Percentiles rank a stretch among this genome's conserved stretches.
Evolutionary conservation across 37 sponge, comb jelly and placozoan genomes (phyloP).

Genomic region (Eunapius fragilis): DNA sequence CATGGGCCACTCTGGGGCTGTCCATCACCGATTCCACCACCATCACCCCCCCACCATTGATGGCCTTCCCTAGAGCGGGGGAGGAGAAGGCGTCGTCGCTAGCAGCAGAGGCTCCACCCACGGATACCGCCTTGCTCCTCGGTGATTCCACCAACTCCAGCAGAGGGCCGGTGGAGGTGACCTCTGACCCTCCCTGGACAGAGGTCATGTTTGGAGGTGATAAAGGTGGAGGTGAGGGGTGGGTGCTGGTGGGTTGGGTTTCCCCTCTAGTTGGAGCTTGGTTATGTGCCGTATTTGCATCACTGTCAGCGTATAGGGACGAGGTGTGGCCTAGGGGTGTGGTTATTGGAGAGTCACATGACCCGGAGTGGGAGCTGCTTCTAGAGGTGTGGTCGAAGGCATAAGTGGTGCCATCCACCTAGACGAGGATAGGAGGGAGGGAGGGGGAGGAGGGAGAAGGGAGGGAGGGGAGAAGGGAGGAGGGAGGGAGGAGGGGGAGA

Average conservation of each 20-base stretch:
- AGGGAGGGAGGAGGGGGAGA: too few species aligned
- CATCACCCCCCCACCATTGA: neutral
- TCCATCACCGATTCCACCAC: neutral
- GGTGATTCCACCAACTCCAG: too few species aligned
- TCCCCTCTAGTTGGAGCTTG: neutral
- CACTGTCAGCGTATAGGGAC: neutral
- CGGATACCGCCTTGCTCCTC: too few species aligned
- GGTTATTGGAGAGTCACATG: neutral
- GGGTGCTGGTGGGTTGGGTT: neutral
- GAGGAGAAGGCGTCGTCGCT: neutral
- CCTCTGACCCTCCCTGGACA: neutral
- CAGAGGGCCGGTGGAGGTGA: neutral
- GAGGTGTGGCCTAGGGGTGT: neutral
- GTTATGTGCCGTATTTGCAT: neutral
- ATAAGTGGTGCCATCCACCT: neutral
- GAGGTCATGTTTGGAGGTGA: neutral
- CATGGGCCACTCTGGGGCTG: neutral
- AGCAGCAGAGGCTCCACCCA: too few species aligned
- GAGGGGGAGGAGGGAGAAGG: too few species aligned
- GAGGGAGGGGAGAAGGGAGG: too few species aligned
- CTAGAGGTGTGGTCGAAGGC: neutral
- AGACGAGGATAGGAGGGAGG: neutral
- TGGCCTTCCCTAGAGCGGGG: too few species aligned
- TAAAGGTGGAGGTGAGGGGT: neutral
- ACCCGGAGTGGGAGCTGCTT: neutral